phyloP scores from a whole-genome alignment of 2,797 vertebrate species.

The Nannoperca obscura region DNA sequence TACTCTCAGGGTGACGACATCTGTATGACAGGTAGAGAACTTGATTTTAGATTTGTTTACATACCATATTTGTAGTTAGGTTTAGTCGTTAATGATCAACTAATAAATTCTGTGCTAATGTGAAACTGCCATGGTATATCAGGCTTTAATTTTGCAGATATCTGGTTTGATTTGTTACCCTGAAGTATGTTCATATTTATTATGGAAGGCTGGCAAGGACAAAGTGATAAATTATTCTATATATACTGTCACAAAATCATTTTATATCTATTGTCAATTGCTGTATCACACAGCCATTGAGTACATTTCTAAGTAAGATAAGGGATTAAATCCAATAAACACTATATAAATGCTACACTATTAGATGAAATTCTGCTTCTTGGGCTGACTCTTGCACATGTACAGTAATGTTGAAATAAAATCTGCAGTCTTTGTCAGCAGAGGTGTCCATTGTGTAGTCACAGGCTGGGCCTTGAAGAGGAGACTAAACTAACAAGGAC shows the following conservation, averaged over 20 bases:
- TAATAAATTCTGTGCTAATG: conserved; percentile 22
- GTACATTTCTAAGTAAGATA: background rate
- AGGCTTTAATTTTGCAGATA: conserved; percentile 13
- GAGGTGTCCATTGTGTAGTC: conserved; percentile 52
- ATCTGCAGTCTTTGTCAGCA: conserved; percentile 54
- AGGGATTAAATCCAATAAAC: background rate
- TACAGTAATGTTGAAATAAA: background rate
- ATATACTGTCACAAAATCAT: background rate
- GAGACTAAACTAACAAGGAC: conserved; percentile 75
- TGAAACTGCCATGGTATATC: background rate
- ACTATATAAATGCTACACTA: background rate
- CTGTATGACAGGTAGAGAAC: conserved; percentile 1
- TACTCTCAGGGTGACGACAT: background rate
- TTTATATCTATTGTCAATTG: conserved; percentile 3
- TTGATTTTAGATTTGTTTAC: conserved; percentile 10
- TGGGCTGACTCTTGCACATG: background rate
- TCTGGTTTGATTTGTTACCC: background rate
- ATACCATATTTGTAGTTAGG: background rate
- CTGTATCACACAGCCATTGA: background rate
- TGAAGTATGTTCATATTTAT: conserved; percentile 19
- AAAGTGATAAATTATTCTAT: conserved; percentile 1
- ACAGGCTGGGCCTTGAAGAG: conserved; percentile 65
- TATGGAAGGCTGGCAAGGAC: conserved; percentile 10
- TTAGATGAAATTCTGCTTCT: background rate
- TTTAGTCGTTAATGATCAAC: conserved; percentile 16